phyloP scores from a whole-genome alignment of 2,113 vertebrate genomes.

The Labeo catla region DNA sequence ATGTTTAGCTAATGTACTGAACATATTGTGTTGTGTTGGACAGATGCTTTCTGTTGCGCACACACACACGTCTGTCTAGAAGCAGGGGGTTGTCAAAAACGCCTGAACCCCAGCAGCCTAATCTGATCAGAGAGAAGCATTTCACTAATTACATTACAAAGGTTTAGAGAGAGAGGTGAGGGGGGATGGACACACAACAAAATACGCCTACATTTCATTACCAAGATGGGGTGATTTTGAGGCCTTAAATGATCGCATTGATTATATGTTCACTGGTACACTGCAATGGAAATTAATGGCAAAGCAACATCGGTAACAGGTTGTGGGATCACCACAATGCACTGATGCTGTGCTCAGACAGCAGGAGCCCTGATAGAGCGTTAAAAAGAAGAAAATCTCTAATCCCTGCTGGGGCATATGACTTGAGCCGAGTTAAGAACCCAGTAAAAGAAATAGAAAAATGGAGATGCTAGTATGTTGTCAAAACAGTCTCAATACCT shows the following conservation, averaged over 20 bases:
- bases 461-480: not conserved
- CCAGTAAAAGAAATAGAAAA: not conserved
- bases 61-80: constrained; percentile 12
- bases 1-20: constrained; percentile 24
- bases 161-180: constrained; percentile 41
- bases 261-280: constrained; percentile 4
- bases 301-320: not conserved
- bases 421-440: not conserved
- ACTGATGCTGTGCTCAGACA: not conserved
- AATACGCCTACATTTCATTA: not conserved
- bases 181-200: not conserved
- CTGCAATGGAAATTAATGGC: not conserved
- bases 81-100: constrained; percentile 50
- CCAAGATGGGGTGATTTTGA: not conserved
- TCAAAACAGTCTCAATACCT: not conserved
- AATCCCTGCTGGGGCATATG: not conserved
- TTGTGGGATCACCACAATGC: not conserved
- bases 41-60: constrained; percentile 29
- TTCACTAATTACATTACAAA: constrained; percentile 69
- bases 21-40: constrained; percentile 36
- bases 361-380: not conserved
- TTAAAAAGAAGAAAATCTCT: not conserved
- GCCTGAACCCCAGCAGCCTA: constrained; percentile 60
- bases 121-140: constrained; percentile 70
- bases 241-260: not conserved